Percentiles rank a stretch among this genome's conserved stretches.
Conservation (phyloP, 2,888 invertebrate genomes). For the Drosophila pseudotakahashii region DNA sequence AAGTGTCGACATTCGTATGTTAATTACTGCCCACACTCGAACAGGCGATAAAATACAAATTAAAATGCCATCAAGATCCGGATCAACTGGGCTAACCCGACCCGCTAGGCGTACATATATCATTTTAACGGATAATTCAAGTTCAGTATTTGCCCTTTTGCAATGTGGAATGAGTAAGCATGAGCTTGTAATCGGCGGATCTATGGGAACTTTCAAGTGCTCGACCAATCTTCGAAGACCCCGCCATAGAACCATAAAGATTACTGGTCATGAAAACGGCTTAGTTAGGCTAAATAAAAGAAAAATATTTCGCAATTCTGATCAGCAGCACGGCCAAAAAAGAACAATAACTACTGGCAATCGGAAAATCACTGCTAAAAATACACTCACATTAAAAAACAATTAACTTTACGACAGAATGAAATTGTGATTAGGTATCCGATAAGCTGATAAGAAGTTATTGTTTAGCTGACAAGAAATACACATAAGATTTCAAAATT, state of each 20-base stretch:
- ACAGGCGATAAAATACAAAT: conserved; percentile 17
- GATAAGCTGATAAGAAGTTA: conserved; percentile 40
- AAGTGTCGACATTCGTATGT: conserved; percentile 24
- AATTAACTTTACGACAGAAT: conserved; percentile 51
- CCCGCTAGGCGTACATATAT: neutral
- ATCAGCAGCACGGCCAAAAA: neutral
- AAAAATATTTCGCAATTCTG: conserved; percentile 5
- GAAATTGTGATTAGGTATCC: conserved; percentile 28
- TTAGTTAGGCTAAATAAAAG: neutral
- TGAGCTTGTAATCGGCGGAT: conserved; percentile 2
- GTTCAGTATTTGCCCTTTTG: conserved; percentile 1
- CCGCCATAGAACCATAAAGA: conserved; percentile 10
- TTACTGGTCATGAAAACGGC: conserved; percentile 9
- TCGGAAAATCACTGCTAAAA: conserved; percentile 36
- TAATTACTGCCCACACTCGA: conserved; percentile 21
- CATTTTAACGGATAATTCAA: neutral
- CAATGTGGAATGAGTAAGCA: neutral
- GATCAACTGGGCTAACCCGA: conserved; percentile 14
- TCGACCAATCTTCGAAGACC: conserved; percentile 10
- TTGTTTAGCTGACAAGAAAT: conserved; percentile 22
- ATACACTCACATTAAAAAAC: conserved; percentile 46
- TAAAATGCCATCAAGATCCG: conserved; percentile 37
- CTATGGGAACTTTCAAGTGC: neutral
- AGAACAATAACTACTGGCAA: neutral
- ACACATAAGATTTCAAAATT: neutral